A percentile compares a stretch with the other conserved stretches of the same genome.
Evolutionary conservation across 1,140 invertebrate genomes (phyloP).

Genomic region (Zaprionus camerounensis): DNA sequence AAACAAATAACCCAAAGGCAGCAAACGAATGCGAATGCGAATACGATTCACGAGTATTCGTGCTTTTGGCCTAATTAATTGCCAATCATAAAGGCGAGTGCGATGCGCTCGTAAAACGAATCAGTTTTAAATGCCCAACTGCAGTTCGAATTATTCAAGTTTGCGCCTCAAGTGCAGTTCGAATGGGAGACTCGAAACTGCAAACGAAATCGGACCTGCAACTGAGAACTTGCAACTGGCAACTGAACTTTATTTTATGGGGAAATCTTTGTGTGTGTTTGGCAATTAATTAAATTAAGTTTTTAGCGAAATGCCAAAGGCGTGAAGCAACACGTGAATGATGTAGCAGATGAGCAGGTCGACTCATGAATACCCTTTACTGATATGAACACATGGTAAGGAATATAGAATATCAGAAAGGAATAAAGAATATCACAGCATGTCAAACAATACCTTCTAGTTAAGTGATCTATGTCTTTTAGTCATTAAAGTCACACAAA

Average conservation of each 20-base stretch:
- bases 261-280: conserved; percentile 61
- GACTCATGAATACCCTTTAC: conserved; percentile 4
- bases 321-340: conserved; percentile 61
- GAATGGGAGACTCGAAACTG: conserved; percentile 6
- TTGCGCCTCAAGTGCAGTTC: conserved; percentile 67
- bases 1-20: conserved; percentile 71
- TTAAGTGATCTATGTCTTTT: no score
- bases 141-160: conserved; percentile 75
- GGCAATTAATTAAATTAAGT: conserved; percentile 82
- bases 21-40: conserved; percentile 23
- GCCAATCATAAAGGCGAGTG: conserved; percentile 76
- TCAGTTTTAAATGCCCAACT: conserved; percentile 74
- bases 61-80: conserved; percentile 80
- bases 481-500: no score
- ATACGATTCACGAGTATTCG: conserved; percentile 39
- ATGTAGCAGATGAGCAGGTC: conserved; percentile 3
- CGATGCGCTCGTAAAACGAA: conserved; percentile 67
- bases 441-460: no score
- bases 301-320: conserved; percentile 80
- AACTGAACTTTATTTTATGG: conserved; percentile 52
- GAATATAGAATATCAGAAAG: no score
- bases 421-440: no score
- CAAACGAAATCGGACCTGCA: neutral
- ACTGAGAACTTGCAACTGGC: conserved; percentile 24
- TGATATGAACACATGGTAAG: no score